Evolutionary conservation across 2,797 vertebrate genomes (phyloP).

Genomic region (Discoglossus pictus): DNA sequence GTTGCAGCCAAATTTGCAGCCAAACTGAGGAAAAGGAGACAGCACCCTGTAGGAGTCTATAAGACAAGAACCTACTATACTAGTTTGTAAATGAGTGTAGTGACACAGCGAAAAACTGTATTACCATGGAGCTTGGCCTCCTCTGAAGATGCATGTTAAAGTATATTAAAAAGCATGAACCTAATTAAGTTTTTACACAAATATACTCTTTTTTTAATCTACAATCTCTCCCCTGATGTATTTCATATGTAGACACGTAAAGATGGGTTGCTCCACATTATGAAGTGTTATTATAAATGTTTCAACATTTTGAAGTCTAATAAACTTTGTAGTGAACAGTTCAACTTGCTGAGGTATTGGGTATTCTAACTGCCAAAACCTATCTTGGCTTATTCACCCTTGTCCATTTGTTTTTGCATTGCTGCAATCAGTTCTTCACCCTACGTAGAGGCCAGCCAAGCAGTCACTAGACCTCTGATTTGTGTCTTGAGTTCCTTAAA

Average conservation of each 20-base stretch:
- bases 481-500: too few relatives aligned
- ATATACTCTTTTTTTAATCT: too few relatives aligned
- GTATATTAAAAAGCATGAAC: too few relatives aligned
- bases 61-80: too few relatives aligned
- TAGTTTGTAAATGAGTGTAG: too few relatives aligned
- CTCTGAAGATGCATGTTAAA: too few relatives aligned
- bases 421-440: constrained; percentile 34
- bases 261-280: constrained; percentile 54
- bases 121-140: too few relatives aligned
- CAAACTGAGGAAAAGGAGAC: too few relatives aligned
- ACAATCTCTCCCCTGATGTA: constrained; percentile 26
- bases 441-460: constrained; percentile 25
- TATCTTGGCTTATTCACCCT: constrained; percentile 50
- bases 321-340: constrained; percentile 52
- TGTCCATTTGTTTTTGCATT: constrained; percentile 32
- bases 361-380: constrained; percentile 51
- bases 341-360: constrained; percentile 48
- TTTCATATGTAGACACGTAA: constrained; percentile 48
- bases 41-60: too few relatives aligned
- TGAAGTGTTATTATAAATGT: constrained; percentile 51
- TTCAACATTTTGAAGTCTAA: constrained; percentile 49
- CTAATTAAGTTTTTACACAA: too few relatives aligned
- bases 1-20: too few relatives aligned
- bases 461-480: constrained; percentile 11
- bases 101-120: too few relatives aligned